phyloP scores from a whole-genome alignment of 2,797 vertebrate species.

The Aphelocoma californica region DNA sequence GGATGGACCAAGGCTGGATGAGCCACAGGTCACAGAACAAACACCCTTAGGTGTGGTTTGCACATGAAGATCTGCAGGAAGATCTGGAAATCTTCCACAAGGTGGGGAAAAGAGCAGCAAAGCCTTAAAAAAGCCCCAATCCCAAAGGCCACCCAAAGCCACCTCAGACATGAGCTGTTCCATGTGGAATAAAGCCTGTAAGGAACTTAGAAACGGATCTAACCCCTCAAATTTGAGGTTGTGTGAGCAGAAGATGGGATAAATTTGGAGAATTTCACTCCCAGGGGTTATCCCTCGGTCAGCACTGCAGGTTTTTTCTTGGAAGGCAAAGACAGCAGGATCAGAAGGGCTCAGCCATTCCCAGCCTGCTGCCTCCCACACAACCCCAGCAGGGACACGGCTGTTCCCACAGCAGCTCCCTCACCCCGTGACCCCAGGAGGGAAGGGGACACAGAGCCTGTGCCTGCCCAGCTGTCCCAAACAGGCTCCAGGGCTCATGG shows the following conservation, averaged over 20 bases:
- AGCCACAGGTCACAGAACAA: neutral
- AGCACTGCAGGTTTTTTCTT: neutral
- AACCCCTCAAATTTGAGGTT: neutral
- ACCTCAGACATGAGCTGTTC: neutral
- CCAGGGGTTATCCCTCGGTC: neutral
- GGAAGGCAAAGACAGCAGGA: neutral
- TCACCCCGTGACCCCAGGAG: neutral
- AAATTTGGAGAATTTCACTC: accelerated
- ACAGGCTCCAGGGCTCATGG: accelerated
- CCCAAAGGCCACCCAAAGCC: accelerated
- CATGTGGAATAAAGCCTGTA: accelerated
- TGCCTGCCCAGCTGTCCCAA: neutral
- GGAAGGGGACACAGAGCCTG: neutral
- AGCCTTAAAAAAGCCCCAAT: neutral
- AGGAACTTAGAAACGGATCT: neutral
- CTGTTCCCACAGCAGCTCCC: neutral
- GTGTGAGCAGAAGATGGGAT: neutral
- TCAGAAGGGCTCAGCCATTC: neutral
- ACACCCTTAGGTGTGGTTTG: neutral
- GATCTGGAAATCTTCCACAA: neutral
- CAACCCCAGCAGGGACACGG: neutral
- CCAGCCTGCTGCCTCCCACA: neutral
- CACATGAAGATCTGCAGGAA: neutral
- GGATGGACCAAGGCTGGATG: neutral
- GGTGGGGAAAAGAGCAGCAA: neutral